phyloP scores from a whole-genome alignment of 2,888 invertebrate species.

The Heliconius ismenius region DNA sequence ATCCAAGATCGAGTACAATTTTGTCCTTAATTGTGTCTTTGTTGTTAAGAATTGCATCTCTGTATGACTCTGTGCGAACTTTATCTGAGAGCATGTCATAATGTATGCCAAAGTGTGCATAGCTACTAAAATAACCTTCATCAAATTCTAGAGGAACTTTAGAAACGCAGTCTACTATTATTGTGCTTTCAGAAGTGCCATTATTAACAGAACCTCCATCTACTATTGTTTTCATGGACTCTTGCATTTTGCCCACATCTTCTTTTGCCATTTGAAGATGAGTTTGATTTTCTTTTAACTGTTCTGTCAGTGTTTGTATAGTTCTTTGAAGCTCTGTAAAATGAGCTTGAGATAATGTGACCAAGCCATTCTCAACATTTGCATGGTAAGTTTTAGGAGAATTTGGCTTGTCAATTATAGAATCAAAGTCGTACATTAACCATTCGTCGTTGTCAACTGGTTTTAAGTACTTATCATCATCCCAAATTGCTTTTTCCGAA shows the following conservation, averaged over 20 bases:
- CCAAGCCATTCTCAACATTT: slow-evolving; percentile 83
- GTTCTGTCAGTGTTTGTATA: slow-evolving; percentile 79
- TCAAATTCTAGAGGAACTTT: slow-evolving; percentile 84
- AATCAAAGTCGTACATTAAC: slow-evolving; percentile 89
- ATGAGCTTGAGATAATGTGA: slow-evolving; percentile 83
- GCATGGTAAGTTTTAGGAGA: slow-evolving; percentile 79
- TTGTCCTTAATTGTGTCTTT: slow-evolving; percentile 86
- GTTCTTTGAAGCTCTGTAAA: slow-evolving; percentile 83
- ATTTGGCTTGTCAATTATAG: slow-evolving; percentile 63
- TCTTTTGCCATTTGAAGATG: slow-evolving; percentile 83
- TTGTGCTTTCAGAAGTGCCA: slow-evolving; percentile 47
- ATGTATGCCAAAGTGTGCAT: slow-evolving; percentile 95
- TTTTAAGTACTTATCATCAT: slow-evolving; percentile 88
- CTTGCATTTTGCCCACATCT: slow-evolving; percentile 83
- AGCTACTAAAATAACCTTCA: slow-evolving; percentile 90
- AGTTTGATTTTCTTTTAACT: slow-evolving; percentile 83
- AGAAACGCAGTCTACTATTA: slow-evolving; percentile 64
- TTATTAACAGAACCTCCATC: slow-evolving; percentile 60
- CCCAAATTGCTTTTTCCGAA: slow-evolving; percentile 83
- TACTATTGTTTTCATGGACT: slow-evolving; percentile 81
- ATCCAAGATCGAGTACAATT: slow-evolving; percentile 96
- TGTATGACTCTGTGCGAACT: slow-evolving; percentile 92
- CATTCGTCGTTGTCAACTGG: slow-evolving; percentile 90
- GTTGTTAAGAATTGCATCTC: slow-evolving; percentile 91
- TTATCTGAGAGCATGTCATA: slow-evolving; percentile 96